These are phyloP conservation scores for Hippolais icterina DNA, from an alignment of 2,113 vertebrate genomes.

Conservation along the genomic window DNA sequence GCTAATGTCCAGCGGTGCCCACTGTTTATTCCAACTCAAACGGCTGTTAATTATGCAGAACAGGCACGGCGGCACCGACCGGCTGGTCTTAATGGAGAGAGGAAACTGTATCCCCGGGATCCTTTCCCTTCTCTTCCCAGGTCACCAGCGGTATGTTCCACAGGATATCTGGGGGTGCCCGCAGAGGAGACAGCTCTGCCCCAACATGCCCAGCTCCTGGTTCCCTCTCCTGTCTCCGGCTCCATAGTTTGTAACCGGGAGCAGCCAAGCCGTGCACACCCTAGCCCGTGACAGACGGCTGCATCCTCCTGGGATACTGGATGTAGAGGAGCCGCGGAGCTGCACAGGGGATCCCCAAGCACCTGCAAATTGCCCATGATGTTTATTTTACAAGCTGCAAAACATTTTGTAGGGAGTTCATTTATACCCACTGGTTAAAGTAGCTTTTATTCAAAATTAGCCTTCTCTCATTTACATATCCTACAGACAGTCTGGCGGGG, in stretches of 20 bases:
- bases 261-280: fast-evolving
- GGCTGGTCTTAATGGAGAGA: background rate
- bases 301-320: background rate
- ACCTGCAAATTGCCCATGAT: conserved; percentile 5
- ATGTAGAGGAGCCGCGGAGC: background rate
- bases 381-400: conserved; percentile 27
- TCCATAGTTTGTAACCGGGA: background rate
- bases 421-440: background rate
- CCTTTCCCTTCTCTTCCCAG: background rate
- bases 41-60: background rate
- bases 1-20: background rate
- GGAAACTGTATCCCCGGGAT: background rate
- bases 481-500: conserved; percentile 48
- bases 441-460: background rate
- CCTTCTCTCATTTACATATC: conserved; percentile 32
- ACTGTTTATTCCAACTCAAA: background rate
- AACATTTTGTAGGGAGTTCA: background rate
- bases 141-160: background rate
- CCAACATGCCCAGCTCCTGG: fast-evolving
- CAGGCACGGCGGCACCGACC: background rate
- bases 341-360: background rate
- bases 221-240: background rate
- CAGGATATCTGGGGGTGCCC: background rate
- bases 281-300: background rate
- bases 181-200: background rate